phyloP scores from a whole-genome alignment of 1,140 invertebrate genomes.

The Ooceraea biroi region DNA sequence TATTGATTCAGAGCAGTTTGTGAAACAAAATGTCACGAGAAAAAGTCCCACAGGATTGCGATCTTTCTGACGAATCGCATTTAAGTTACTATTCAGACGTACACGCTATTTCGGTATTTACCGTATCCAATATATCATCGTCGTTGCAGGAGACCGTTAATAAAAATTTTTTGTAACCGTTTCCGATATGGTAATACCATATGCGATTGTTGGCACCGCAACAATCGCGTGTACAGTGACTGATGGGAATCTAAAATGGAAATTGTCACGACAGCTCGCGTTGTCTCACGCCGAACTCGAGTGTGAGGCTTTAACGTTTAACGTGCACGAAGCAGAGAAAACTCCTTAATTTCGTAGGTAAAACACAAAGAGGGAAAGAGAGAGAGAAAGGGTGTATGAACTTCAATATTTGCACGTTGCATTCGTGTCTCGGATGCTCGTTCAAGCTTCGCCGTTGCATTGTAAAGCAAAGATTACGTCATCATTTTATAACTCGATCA shows the following conservation, averaged over 20 bases:
- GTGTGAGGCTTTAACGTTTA: constrained; percentile 2
- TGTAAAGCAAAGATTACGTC: constrained; percentile 1
- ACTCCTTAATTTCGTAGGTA: background rate
- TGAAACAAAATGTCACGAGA: background rate
- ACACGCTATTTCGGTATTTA: constrained; percentile 28
- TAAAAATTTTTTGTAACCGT: constrained; percentile 26
- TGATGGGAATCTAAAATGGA: constrained; percentile 45
- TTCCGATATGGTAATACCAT: constrained; percentile 35
- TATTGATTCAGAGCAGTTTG: background rate
- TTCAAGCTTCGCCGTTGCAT: background rate
- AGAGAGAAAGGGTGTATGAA: background rate
- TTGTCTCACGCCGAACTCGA: constrained; percentile 26
- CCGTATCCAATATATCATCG: constrained; percentile 14
- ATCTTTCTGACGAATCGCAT: background rate
- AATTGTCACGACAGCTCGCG: constrained; percentile 6
- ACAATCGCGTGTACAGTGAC: constrained; percentile 35
- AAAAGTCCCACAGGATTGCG: constrained; percentile 9
- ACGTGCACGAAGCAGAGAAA: background rate
- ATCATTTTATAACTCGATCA: background rate
- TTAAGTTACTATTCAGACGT: constrained; percentile 18
- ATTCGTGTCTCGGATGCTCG: background rate
- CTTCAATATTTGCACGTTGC: constrained; percentile 6
- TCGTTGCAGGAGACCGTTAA: constrained; percentile 24
- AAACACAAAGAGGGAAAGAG: background rate
- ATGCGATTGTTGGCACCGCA: no score